A percentile compares a stretch with the other conserved stretches of the same genome.
These are phyloP conservation scores for Philhelius pedissequus DNA, from an alignment of 2,888 invertebrate species.

Conservation along the genomic window DNA sequence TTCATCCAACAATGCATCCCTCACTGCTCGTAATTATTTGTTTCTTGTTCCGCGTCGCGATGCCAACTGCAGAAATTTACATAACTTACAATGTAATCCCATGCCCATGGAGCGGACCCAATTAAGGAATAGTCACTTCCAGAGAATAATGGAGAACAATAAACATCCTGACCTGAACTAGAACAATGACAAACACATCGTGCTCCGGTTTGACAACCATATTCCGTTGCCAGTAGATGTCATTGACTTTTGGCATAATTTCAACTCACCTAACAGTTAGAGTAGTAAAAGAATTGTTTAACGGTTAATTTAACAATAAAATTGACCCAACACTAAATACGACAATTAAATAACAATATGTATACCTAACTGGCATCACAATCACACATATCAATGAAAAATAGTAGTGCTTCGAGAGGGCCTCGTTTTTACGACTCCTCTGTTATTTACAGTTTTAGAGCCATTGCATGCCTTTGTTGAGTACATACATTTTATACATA, in stretches of 20 bases:
- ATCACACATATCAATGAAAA: too few relatives aligned
- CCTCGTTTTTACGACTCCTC: not conserved
- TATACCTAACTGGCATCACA: too few relatives aligned
- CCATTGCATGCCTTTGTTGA: slow-evolving; percentile 26
- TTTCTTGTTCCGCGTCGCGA: slow-evolving; percentile 18
- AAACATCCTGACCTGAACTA: slow-evolving; percentile 40
- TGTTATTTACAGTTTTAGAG: not conserved
- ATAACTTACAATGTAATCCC: slow-evolving; percentile 17
- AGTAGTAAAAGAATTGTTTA: not conserved
- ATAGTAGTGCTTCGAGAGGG: not conserved
- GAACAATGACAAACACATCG: slow-evolving; percentile 16
- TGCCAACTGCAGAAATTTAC: slow-evolving; percentile 12
- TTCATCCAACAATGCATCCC: slow-evolving; percentile 17
- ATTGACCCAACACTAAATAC: slow-evolving; percentile 4
- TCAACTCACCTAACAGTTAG: not conserved
- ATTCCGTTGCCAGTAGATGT: not conserved
- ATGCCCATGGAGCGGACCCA: slow-evolving; percentile 28
- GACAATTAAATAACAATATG: not conserved
- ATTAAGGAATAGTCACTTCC: slow-evolving; percentile 41
- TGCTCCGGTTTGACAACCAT: not conserved
- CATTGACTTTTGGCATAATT: slow-evolving; percentile 46
- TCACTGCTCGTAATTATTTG: slow-evolving; percentile 24
- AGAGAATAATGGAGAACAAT: slow-evolving; percentile 38
- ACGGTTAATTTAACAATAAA: slow-evolving; percentile 10
- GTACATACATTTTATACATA: slow-evolving; percentile 22